These are phyloP conservation scores for Luffia ferchaultella DNA, from an alignment of 2,888 invertebrate genomes.

Conservation along the genomic window DNA sequence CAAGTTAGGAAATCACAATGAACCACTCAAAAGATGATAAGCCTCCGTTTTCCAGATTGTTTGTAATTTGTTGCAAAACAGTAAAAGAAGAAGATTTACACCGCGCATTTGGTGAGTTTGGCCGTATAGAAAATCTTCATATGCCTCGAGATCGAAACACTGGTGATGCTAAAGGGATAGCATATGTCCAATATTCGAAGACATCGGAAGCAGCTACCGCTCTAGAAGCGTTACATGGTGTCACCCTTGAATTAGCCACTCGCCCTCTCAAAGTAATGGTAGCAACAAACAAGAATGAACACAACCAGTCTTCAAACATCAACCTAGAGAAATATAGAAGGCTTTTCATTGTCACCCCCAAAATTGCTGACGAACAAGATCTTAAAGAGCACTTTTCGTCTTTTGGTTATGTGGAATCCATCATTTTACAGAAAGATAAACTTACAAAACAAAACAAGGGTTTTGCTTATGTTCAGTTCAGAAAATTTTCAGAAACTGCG, in stretches of 20 bases:
- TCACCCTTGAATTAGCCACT: conserved; percentile 73
- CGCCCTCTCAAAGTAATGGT: conserved; percentile 91
- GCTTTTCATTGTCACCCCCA: conserved; percentile 87
- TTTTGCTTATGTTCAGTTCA: conserved; percentile 89
- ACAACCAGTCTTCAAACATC: conserved; percentile 22
- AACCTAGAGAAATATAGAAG: conserved; percentile 63
- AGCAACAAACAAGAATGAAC: conserved; percentile 67
- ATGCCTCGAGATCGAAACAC: conserved; percentile 85
- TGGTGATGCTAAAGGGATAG: conserved; percentile 89
- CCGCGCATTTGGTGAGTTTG: conserved; percentile 80
- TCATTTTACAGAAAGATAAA: conserved; percentile 81
- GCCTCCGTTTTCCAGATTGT: conserved; percentile 89
- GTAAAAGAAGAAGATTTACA: conserved; percentile 81
- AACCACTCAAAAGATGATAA: conserved; percentile 59
- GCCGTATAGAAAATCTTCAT: conserved; percentile 87
- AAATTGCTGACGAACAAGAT: conserved; percentile 78
- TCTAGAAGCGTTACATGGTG: conserved; percentile 86
- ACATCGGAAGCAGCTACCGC: conserved; percentile 92
- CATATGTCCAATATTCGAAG: conserved; percentile 89
- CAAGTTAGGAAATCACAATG: no score
- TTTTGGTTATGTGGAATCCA: conserved; percentile 83
- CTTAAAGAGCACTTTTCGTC: conserved; percentile 82
- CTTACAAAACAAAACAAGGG: conserved; percentile 84
- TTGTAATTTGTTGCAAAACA: conserved; percentile 86
- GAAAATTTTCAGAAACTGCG: conserved; percentile 82